phyloP scores from a whole-genome alignment of 2,888 invertebrate genomes.

The Beris chalybata region DNA sequence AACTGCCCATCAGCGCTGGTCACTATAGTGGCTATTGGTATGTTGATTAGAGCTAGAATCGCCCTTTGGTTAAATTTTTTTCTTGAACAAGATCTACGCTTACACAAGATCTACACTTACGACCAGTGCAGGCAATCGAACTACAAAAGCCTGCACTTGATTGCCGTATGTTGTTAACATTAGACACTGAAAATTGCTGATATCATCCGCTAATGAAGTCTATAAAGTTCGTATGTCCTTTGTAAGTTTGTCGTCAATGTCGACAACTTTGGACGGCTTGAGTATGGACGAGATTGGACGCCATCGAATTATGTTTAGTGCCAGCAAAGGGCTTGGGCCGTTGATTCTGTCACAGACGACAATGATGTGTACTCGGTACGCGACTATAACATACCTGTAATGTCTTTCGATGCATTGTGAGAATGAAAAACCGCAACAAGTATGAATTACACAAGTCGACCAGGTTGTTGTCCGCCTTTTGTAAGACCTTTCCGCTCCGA shows the following conservation, averaged over 20 bases:
- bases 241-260: neutral
- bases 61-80: neutral
- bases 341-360: slow-evolving; percentile 14
- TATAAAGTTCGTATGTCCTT: slow-evolving; percentile 23
- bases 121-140: too few relatives aligned
- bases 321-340: slow-evolving; percentile 18
- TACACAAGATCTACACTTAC: neutral
- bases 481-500: slow-evolving; percentile 18
- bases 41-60: slow-evolving; percentile 27
- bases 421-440: slow-evolving; percentile 30
- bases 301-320: slow-evolving; percentile 26
- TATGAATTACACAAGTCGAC: slow-evolving; percentile 33
- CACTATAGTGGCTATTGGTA: slow-evolving; percentile 14
- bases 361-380: slow-evolving; percentile 17
- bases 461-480: slow-evolving; percentile 18
- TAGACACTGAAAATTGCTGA: slow-evolving; percentile 28
- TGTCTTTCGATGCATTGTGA: slow-evolving; percentile 29
- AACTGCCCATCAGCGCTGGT: slow-evolving; percentile 13
- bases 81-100: slow-evolving; percentile 16
- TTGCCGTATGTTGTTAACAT: slow-evolving; percentile 32
- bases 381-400: slow-evolving; percentile 15
- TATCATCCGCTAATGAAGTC: slow-evolving; percentile 30
- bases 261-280: slow-evolving; percentile 16
- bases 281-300: slow-evolving; percentile 11
- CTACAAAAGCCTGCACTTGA: slow-evolving; percentile 8